Percentiles rank a stretch among this genome's conserved stretches.
These are phyloP conservation scores for Bombus terrestris DNA, from an alignment of 1,140 invertebrate species.

Conservation along the genomic window DNA sequence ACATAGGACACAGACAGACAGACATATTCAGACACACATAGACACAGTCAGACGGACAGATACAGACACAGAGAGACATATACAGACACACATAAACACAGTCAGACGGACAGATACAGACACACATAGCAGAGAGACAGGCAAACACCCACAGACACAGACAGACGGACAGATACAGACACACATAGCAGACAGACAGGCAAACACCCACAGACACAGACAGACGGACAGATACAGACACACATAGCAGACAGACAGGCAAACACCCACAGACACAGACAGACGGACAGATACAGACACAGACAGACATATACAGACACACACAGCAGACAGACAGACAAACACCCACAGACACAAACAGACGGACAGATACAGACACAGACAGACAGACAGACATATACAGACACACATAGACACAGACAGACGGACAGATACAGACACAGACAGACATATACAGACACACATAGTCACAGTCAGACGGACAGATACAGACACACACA, in stretches of 20 bases:
- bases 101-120: accelerated
- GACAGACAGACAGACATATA: accelerated
- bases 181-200: accelerated
- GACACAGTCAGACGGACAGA: accelerated
- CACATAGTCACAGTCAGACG: no score
- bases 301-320: no score
- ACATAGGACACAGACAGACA: no score
- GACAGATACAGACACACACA: no score
- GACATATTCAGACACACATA: no score
- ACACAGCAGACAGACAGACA: no score
- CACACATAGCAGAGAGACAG: accelerated
- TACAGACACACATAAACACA: accelerated
- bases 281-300: accelerated
- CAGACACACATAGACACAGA: accelerated
- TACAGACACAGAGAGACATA: accelerated
- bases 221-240: no score
- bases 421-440: accelerated
- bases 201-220: no score
- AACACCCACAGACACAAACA: no score
- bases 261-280: accelerated
- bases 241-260: accelerated
- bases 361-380: no score
- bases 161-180: accelerated
- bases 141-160: no score
- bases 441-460: no score